phyloP scores from a whole-genome alignment of 92 coral and sea anemone genomes.

The Actinernus sp. region DNA sequence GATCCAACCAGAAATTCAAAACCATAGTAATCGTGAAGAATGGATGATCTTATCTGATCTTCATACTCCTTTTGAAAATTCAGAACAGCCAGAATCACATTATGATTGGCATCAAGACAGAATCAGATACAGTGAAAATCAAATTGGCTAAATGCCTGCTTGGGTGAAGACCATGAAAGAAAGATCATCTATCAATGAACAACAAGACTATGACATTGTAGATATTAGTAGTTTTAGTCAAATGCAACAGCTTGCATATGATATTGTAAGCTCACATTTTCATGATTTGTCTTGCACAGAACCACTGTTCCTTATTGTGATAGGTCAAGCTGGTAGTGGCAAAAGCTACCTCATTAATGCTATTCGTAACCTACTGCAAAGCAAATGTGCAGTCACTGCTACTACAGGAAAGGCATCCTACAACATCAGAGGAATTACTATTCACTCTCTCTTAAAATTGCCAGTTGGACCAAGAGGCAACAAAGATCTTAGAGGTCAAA shows the following conservation, averaged over 20 bases:
- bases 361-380: slow-evolving; percentile 53
- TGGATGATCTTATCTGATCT: slow-evolving; percentile 66
- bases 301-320: slow-evolving; percentile 53
- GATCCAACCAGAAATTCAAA: neutral
- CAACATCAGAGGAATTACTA: slow-evolving; percentile 33
- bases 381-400: slow-evolving; percentile 41
- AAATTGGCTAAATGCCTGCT: slow-evolving; percentile 45
- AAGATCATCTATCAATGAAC: slow-evolving; percentile 6
- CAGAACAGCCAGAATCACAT: slow-evolving; percentile 2
- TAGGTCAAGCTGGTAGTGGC: slow-evolving; percentile 55
- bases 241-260: slow-evolving; percentile 80
- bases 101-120: slow-evolving; percentile 44
- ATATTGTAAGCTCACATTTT: slow-evolving; percentile 56
- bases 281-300: slow-evolving; percentile 45
- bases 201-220: slow-evolving; percentile 39
- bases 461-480: slow-evolving; percentile 62
- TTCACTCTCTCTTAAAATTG: slow-evolving; percentile 61
- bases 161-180: slow-evolving; percentile 45
- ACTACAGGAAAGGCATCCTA: slow-evolving; percentile 41
- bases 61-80: slow-evolving; percentile 43
- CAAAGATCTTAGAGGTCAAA: slow-evolving; percentile 50
- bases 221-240: slow-evolving; percentile 70
- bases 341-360: slow-evolving; percentile 77
- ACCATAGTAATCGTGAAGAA: neutral
- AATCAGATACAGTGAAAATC: slow-evolving; percentile 33